Base-by-base conservation (phyloP, 1,140 invertebrate genomes). In the Trissolcus basalis region DNA sequence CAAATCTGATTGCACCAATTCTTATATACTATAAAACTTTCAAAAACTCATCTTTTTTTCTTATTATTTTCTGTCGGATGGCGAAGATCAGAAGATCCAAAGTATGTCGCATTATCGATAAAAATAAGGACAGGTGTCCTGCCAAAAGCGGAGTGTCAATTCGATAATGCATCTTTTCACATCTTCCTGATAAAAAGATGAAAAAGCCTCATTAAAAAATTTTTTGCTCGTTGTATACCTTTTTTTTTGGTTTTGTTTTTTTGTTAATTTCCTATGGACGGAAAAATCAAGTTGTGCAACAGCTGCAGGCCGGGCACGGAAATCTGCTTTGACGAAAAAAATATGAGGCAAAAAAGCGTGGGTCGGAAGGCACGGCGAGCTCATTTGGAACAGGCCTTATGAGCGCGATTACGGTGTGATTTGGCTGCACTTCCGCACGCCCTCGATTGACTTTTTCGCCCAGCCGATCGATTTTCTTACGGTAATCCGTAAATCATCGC, bases 381-480 rank as follows among this genome's bases (percentile, higher is more conserved):
- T 51, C 39, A 13, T 36, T 48, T 47, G 33, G 58, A 35, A 48
- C 36, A 54, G 49, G 51, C 60, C 55, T 32, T 41, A 32, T 59
- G 54, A 14, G 43, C 54, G 39, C 54, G 61, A 65, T 64, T 72
- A 72, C 13, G 60, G 60, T 59, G 19, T 27, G 69, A 72, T 72
- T 72, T 65, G 33, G 60, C 60, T 54, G 54, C 39, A 65, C 61
- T 77, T 77, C 61, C 55, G 59, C 69, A 71, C 53, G 54, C 53
- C 59, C 60, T 39, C 67, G 73, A 77, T 70, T 67, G 73, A 71
- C 73, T 69, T 44, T 64, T 69, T 58, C 51, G 53, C 43, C 39
- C 53, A 15, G 53, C 56, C 54, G 72, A 51, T 69, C 35, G 47
- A 50, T 55, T 53, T 54, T 54, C 60, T 65, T 63, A 16, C 39